Evolutionary conservation across 2,888 invertebrate species (phyloP), one percentile per base, ranked within the genome.

Genomic region (Laspeyria flexula): DNA sequence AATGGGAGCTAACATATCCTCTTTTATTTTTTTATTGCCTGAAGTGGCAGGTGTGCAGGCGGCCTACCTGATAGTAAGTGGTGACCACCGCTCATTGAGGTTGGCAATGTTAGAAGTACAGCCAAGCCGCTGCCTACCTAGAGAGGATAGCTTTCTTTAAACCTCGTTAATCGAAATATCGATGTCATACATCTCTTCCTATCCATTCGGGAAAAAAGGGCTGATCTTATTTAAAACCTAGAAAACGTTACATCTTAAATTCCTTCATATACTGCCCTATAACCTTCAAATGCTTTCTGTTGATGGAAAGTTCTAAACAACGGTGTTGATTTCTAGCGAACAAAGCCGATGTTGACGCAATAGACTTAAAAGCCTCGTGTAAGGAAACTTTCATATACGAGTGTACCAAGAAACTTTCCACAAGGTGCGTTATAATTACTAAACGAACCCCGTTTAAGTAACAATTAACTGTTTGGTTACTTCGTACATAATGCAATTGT

Each of bases 301-400:
- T 54, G 60, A 55, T 62, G 57, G 66, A 73, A 75, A 76, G 64
- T 76, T 78, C 43, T 68, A 58, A 64, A 75, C 71, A 77, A 73
- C 54, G 63, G 68, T 72, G 64, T 75, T 76, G 65, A 66, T 77
- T 78, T 74, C 59, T 57, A 54, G 25, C 43, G 63, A 76, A 82
- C 76, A 82, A 77, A 56, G 60, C 56, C 40, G 9, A 40, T 51
- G 60, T 68, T 74, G 75, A 77, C 78, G 78, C 75, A 77, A 73
- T 62, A 51, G 44, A 60, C 53, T 47, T 38, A 41, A 30, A 51
- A 49, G 54, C 65, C 71, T 53, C 67, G 68, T 75, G 69, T 72
- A 67, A 54, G 59, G 43, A 67, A 73, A 71, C 60, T 69, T 72
- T 71, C 53, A 63, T 50, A 52, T 55, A 34, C 47, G 7, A 44